Conservation (phyloP, 1,140 invertebrate species). For the Drosophila melanogaster region Release_6_plus_ISO1_MT NT_037436.4:8367001-8367500, state of each 20-base stretch:
- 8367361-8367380: constrained; percentile 54
- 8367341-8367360: constrained; percentile 15
- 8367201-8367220: constrained; percentile 18
- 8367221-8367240: constrained; percentile 44
- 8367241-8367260: constrained; percentile 61
- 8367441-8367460: constrained; percentile 49
- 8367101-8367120: constrained; percentile 61
- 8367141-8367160: constrained; percentile 50
- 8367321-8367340: constrained; percentile 53
- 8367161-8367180: constrained; percentile 14
- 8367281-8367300: constrained; percentile 53
- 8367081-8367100: constrained; percentile 34
- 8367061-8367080: constrained; percentile 1
- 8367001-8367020: constrained; percentile 45
- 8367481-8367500: constrained; percentile 14
- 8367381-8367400: constrained; percentile 66
- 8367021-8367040: constrained; percentile 11
- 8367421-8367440: constrained; percentile 32
- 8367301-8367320: constrained; percentile 60
- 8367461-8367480: constrained; percentile 22
- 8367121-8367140: constrained; percentile 54
- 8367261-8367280: constrained; percentile 71
- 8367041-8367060: neutral
- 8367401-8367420: constrained; percentile 15
- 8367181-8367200: no score